phyloP scores from a whole-genome alignment of 1,140 invertebrate species.

The Papilio polyxenes region DNA sequence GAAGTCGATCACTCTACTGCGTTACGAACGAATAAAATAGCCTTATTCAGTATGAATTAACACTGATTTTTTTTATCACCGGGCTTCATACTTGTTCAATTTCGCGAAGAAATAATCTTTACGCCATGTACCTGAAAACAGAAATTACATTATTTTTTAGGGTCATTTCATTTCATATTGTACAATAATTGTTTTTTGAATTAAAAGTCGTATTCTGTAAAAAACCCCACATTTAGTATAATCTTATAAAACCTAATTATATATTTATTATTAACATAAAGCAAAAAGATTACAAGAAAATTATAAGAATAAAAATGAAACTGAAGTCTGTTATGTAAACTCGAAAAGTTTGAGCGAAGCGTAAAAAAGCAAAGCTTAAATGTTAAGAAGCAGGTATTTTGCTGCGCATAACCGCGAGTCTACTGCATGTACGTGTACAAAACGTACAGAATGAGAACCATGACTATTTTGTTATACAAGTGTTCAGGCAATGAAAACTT shows the following conservation, averaged over 20 bases:
- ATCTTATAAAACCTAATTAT: no score
- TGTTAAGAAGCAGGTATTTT: neutral
- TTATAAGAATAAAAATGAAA: no score
- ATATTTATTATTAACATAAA: no score
- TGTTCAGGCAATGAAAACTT: neutral
- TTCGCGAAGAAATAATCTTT: neutral
- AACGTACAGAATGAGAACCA: neutral
- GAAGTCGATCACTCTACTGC: conserved; percentile 1
- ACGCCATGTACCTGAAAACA: conserved; percentile 43
- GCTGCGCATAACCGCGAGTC: neutral
- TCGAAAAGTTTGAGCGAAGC: neutral
- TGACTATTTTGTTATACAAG: neutral
- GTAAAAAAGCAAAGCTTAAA: neutral
- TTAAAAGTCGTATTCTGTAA: no score
- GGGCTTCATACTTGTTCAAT: neutral
- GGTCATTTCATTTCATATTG: neutral
- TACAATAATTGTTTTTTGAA: neutral
- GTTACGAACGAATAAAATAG: conserved; percentile 6
- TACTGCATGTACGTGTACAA: neutral
- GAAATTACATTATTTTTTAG: neutral
- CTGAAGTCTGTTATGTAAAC: no score
- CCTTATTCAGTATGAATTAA: neutral
- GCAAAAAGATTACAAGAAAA: no score
- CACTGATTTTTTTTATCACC: neutral
- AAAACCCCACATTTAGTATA: no score